These are phyloP conservation scores for Sterrhoptilus dennistouni DNA, from an alignment of 2,113 vertebrate genomes.

Conservation along the genomic window DNA sequence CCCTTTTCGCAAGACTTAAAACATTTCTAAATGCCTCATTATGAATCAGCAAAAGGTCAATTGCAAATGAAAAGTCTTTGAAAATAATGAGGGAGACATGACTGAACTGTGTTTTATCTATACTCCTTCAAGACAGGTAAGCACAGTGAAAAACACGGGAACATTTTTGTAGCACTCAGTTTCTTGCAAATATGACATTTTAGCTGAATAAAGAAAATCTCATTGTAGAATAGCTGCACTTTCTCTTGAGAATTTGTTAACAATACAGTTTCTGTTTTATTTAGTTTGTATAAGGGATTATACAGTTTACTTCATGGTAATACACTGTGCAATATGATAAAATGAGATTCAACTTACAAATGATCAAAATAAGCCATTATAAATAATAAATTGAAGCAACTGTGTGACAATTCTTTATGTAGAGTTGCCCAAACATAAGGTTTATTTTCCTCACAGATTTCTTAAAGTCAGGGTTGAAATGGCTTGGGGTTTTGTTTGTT, in stretches of 20 bases:
- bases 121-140: not conserved
- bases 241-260: not conserved
- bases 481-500: not conserved
- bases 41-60: constrained; percentile 40
- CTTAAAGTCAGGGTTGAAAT: not conserved
- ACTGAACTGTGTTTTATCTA: not conserved
- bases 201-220: not conserved
- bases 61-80: constrained; percentile 15
- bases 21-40: constrained; percentile 23
- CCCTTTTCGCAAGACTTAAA: not conserved
- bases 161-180: not conserved
- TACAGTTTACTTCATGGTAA: not conserved
- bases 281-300: not conserved
- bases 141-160: not conserved
- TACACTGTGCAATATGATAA: not conserved
- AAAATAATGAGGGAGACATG: not conserved
- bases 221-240: not conserved
- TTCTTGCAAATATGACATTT: constrained; percentile 27
- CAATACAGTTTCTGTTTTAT: not conserved
- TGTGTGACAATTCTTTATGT: not conserved
- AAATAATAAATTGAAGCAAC: not conserved
- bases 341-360: not conserved
- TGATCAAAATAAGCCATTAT: not conserved
- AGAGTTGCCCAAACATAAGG: not conserved
- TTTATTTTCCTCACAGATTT: not conserved